phyloP scores from a whole-genome alignment of 2,888 invertebrate species.

The Athripsodes cinereus region DNA sequence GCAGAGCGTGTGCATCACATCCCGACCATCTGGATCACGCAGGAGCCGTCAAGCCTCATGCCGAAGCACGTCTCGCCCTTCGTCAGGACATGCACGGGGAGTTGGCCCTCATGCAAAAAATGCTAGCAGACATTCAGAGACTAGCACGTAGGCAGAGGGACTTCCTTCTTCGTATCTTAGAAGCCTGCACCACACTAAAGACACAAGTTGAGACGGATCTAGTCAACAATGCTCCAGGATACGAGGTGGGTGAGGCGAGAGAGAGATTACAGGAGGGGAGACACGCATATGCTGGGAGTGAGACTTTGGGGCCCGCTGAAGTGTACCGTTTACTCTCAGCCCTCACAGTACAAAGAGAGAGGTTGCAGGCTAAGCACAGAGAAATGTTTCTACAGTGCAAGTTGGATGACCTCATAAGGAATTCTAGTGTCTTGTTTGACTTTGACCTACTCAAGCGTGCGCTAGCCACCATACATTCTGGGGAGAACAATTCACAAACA shows the following conservation, averaged over 20 bases:
- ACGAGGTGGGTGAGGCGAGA: slow-evolving; percentile 60
- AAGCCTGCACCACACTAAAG: slow-evolving; percentile 68
- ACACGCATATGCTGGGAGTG: slow-evolving; percentile 53
- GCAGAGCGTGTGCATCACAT: slow-evolving; percentile 61
- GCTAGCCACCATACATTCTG: slow-evolving; percentile 55
- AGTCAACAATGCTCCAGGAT: slow-evolving; percentile 59
- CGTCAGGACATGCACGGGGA: slow-evolving; percentile 61
- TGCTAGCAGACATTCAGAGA: slow-evolving; percentile 64
- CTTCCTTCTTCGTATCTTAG: slow-evolving; percentile 64
- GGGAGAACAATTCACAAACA: slow-evolving; percentile 44
- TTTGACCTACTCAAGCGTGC: slow-evolving; percentile 62
- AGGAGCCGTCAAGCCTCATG: slow-evolving; percentile 61
- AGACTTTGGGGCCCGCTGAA: slow-evolving; percentile 49
- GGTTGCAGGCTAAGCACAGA: slow-evolving; percentile 60
- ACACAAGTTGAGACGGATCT: slow-evolving; percentile 70
- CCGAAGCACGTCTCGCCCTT: slow-evolving; percentile 61
- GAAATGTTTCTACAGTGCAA: slow-evolving; percentile 68
- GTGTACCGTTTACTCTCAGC: slow-evolving; percentile 56
- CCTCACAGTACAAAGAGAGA: slow-evolving; percentile 59
- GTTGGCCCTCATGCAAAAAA: slow-evolving; percentile 61
- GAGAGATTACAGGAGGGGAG: slow-evolving; percentile 57
- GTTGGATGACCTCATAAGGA: slow-evolving; percentile 62
- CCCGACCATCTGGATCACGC: slow-evolving; percentile 61
- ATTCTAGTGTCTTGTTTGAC: slow-evolving; percentile 61
- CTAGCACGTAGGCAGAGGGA: slow-evolving; percentile 65